Percentiles rank a stretch among this genome's conserved stretches.
Conservation (phyloP, 2,888 invertebrate species). For the Deroplatys truncata region DNA sequence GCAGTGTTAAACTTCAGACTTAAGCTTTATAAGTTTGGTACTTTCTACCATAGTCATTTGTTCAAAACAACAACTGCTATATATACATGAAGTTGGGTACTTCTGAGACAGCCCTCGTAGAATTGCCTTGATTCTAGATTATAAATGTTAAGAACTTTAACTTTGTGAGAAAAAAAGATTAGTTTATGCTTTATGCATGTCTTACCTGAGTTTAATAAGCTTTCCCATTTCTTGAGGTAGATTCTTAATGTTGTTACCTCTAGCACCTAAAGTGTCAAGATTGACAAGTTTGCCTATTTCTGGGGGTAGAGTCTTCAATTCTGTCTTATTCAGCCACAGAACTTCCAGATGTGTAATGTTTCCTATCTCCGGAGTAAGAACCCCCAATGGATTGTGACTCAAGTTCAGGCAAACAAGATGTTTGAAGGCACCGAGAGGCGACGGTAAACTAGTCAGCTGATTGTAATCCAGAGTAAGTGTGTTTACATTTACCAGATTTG, state of each 20-base stretch:
- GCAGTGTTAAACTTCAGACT: too few relatives aligned
- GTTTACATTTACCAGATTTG: slow-evolving; percentile 53
- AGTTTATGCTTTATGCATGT: background rate
- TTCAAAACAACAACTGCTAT: too few relatives aligned
- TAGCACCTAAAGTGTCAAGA: slow-evolving; percentile 62
- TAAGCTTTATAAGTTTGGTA: too few relatives aligned
- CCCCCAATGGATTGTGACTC: slow-evolving; percentile 60
- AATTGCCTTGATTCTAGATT: background rate
- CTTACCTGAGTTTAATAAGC: slow-evolving; percentile 53
- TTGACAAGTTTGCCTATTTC: slow-evolving; percentile 58
- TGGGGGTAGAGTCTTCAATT: slow-evolving; percentile 53
- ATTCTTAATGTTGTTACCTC: slow-evolving; percentile 56
- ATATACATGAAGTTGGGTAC: too few relatives aligned
- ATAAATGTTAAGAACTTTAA: background rate
- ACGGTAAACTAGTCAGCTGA: slow-evolving; percentile 55
- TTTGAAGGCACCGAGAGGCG: slow-evolving; percentile 55
- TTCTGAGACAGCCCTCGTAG: too few relatives aligned
- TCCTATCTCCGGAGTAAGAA: slow-evolving; percentile 57
- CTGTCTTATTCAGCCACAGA: slow-evolving; percentile 63
- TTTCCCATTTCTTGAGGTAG: slow-evolving; percentile 57
- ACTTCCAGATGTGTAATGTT: slow-evolving; percentile 57
- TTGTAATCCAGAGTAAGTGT: slow-evolving; percentile 64
- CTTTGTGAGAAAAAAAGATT: too few relatives aligned
- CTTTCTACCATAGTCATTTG: too few relatives aligned
- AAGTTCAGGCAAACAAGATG: slow-evolving; percentile 59